Conservation (phyloP, 1,140 invertebrate genomes). For the Nephila pilipes region DNA sequence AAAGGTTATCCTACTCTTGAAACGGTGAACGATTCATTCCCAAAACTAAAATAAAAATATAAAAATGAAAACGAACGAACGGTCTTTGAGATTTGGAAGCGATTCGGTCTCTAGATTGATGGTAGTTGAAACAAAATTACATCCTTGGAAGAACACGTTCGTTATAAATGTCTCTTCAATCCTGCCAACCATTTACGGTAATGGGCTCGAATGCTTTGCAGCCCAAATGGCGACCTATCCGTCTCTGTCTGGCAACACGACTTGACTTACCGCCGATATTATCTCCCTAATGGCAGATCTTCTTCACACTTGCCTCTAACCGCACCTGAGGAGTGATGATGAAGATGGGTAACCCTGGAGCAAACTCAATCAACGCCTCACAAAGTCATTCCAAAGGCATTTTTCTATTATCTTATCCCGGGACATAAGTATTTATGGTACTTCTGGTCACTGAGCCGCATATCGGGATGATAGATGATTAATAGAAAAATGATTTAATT, state of each 20-base stretch:
- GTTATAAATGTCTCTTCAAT: constrained; percentile 76
- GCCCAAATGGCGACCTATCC: constrained; percentile 73
- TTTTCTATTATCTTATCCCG: constrained; percentile 21
- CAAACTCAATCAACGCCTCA: constrained; percentile 42
- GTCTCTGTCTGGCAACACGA: constrained; percentile 61
- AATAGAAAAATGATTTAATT: constrained; percentile 19
- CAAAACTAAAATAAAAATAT: not conserved
- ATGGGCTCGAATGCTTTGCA: constrained; percentile 72
- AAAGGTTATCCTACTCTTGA: not conserved
- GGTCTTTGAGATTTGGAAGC: constrained; percentile 71
- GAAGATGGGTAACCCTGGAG: constrained; percentile 18
- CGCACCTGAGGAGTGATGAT: constrained; percentile 63
- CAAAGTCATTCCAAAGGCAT: constrained; percentile 22
- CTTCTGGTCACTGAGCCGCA: constrained; percentile 33
- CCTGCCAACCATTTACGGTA: constrained; percentile 76
- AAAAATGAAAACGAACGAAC: constrained; percentile 42
- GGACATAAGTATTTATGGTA: not conserved
- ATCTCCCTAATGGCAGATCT: constrained; percentile 71
- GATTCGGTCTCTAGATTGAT: constrained; percentile 60
- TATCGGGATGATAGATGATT: not conserved
- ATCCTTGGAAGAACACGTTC: constrained; percentile 74
- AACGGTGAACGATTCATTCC: constrained; percentile 43
- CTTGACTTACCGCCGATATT: constrained; percentile 75
- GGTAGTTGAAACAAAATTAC: constrained; percentile 76
- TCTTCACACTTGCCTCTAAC: constrained; percentile 61